Percentiles rank a stretch among this genome's conserved stretches.
These are phyloP conservation scores for Podocnemis expansa DNA, from an alignment of 2,113 vertebrate species.

Conservation along the genomic window DNA sequence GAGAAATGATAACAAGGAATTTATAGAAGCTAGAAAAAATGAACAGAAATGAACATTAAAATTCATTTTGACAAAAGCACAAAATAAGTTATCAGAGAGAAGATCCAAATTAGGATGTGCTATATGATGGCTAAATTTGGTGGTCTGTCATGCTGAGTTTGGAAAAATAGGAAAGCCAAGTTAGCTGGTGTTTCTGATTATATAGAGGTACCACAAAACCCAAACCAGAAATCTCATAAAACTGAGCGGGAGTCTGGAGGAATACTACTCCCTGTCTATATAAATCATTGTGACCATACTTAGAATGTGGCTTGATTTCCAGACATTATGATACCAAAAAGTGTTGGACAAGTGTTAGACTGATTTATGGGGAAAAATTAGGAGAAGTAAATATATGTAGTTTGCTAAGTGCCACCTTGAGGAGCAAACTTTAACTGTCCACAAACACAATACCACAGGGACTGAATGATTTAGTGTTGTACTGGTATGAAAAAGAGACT, in stretches of 20 bases:
- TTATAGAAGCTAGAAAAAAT: not conserved
- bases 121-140: not conserved
- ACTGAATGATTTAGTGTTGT: not conserved
- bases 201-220: not conserved
- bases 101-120: not conserved
- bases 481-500: too few relatives aligned
- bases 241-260: not conserved
- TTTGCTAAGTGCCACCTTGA: not conserved
- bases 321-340: not conserved
- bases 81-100: not conserved
- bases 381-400: not conserved
- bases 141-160: not conserved
- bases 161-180: not conserved
- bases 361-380: not conserved
- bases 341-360: not conserved
- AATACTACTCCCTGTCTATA: not conserved
- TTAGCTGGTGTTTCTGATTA: not conserved
- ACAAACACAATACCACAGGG: not conserved
- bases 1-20: too few relatives aligned
- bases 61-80: not conserved
- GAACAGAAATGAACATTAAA: not conserved
- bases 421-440: not conserved
- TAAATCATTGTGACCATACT: not conserved
- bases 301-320: not conserved
- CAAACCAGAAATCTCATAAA: not conserved